Base-by-base conservation (phyloP, 2,113 vertebrate species). In the Microtus richardsoni region DNA sequence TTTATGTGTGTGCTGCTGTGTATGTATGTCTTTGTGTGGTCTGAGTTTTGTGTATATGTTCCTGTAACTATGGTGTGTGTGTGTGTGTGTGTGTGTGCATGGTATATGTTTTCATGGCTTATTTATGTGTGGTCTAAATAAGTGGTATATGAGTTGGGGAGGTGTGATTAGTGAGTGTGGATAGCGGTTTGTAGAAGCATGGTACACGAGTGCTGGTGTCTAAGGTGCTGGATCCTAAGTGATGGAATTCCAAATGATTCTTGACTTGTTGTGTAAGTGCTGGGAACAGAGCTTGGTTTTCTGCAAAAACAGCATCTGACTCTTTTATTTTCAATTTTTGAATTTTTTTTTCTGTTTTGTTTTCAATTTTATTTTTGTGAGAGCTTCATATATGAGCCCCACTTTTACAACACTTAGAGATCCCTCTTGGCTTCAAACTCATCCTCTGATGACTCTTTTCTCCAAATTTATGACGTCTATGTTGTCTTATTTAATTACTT, bases 101-200 rank as follows among this genome's bases (percentile, higher is more conserved):
- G 68, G 4, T 30, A 13, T 49, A 44, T 49, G 24, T 44, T 22
- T 77, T 2, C 7, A 12, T 58, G 58, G 58, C 19, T 58, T 58
- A 21, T 58, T 58, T 58, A 58, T 21, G 58, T 58, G 58, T 58
- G 58, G 6, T 58, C 4, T 21, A 21, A 21, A 58, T 58, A 58
- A 58, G 58, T 58, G 58, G 19, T 22, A 21, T 58, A 58, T 58
- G 58, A 58, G 68, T 71, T 71, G 36, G 36, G 28, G 47, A 78
- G 3, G 7, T 36, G 3, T 52, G 4, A 33, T 10, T 19, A 16
- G 4, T 28, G 4, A 17, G 2, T 36, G 17, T 54, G 36, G 8
- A 7, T 52, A 33, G 33, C 16, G 11, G 49, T 58, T n/a, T 58
- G 10, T 85, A 10, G 10, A 41, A 2, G 9, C 22, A 14, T 85